Base-by-base conservation (phyloP, 1,140 invertebrate genomes). In the Drosophila pseudoananassae region DNA sequence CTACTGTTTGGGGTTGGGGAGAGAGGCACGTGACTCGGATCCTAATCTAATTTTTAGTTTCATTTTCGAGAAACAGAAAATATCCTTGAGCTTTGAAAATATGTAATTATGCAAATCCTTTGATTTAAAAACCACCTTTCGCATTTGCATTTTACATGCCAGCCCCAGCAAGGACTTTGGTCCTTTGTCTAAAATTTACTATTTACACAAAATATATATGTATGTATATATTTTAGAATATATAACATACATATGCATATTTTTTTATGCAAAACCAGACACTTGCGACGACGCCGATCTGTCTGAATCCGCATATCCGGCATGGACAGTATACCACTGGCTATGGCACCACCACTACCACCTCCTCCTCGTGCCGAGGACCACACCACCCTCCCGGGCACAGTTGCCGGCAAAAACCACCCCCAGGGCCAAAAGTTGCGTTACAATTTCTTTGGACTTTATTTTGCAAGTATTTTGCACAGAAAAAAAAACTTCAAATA, bases 271-370 rank as follows among this genome's bases (percentile, higher is more conserved):
- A 29, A 33, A 52, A 56, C 27, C 76, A 74, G 69, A 50, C 82
- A 87, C 81, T 81, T 87, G 81, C 74, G 78, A 52, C 81, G 64
- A 52, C 81, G 64, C 68, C 81, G 81, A 87, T 87, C 77, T 75
- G 81, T 87, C 82, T 81, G 71, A 61, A 74, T 74, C 47, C 47
- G 58, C 52, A 47, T 60, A 51, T 69, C 49, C 40, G 40, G 49
- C 31, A 10, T 12, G 58, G 33, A 51, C 58, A 14, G 55, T 29
- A 45, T 29, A 46, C 40, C 40, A 17, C 12, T 57, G 43, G 23
- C 40, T 43, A 43, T 23, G 6, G 55, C 55, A 46, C 27, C 53
- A 17, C 53, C 43, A 46, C 43, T 2, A 8, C 8, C 4, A 3
- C 43, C 15, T 3, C 8, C 17, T 20, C 7, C 17, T 29, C 23